A percentile compares a stretch with the other conserved stretches of the same genome.
Evolutionary conservation across 2,113 vertebrate species (phyloP).

Genomic region (Progne subis): DNA sequence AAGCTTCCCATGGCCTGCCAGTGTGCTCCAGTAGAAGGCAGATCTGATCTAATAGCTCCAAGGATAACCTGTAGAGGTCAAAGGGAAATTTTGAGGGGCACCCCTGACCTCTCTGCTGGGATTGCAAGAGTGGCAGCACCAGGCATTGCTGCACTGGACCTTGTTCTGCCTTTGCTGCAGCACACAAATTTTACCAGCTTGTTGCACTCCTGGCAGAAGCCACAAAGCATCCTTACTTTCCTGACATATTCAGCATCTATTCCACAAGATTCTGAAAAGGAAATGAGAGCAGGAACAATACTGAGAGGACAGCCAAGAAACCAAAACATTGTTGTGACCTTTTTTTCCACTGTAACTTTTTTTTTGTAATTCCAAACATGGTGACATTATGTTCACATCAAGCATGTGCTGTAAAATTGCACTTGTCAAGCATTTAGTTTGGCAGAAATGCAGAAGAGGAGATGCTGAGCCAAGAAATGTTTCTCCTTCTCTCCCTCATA

Average conservation of each 20-base stretch:
- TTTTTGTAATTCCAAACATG: constrained; percentile 42
- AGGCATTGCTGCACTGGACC: rapidly evolving
- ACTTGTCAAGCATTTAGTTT: constrained; percentile 68
- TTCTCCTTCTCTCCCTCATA: constrained; percentile 46
- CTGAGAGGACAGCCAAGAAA: constrained; percentile 32
- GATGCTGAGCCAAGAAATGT: constrained; percentile 61
- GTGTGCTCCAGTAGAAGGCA: background rate
- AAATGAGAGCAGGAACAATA: constrained; percentile 27
- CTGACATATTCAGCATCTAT: background rate
- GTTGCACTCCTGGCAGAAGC: background rate
- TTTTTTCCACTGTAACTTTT: background rate
- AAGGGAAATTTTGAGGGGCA: background rate
- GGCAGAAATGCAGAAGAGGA: constrained; percentile 54
- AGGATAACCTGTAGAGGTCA: background rate
- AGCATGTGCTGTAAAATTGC: constrained; percentile 57
- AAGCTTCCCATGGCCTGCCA: background rate
- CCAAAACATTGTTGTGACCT: constrained; percentile 54
- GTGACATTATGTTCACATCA: constrained; percentile 65
- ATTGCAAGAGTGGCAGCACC: background rate
- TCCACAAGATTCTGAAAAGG: background rate
- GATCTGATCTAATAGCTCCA: background rate
- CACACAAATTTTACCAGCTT: background rate
- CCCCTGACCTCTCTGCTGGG: background rate
- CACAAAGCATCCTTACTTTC: background rate
- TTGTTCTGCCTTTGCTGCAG: background rate